Evolutionary conservation across 2,113 vertebrate species (phyloP), one percentile per base, ranked within the genome.

Genomic region (Pygoscelis adeliae): DNA sequence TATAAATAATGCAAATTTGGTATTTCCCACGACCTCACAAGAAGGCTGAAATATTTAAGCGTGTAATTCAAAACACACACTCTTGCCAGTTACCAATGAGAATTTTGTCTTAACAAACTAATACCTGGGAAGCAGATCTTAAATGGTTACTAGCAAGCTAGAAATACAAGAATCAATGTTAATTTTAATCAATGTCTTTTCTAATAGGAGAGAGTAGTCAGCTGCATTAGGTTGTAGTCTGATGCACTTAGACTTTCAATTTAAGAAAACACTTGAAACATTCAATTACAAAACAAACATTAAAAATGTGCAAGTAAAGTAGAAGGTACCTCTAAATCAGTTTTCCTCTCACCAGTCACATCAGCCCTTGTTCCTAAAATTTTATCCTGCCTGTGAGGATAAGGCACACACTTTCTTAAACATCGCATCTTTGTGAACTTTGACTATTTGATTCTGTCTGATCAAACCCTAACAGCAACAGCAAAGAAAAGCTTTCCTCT

Each of bases 291-390:
- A 93, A 96, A 36, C 65, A 92, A 95, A n/a, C 55, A 83, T 63
- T 79, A 82, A 79, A 92, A 78, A 89, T 61, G 59, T 63, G 32
- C 34, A 89, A 62, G 44, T 76, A 80, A 76, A 94, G 69, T 19
- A 93, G 82, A 96, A 97, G 90, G 62, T 69, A 71, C 58, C 77
- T 95, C 92, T 66, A 76, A 92, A 92, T 74, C 38, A 93, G 87
- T 27, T 87, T 81, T 82, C 71, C 85, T 96, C 76, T 95, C 66
- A 93, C 42, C 87, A 95, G 84, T 72, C 55, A 94, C n/a, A 87
- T 52, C 87, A 83, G 47, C 87, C 87, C 47, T 83, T 36, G 36
- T 67, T 91, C 73, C 76, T 70, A 93, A 79, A 81, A 96, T 91
- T 83, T 65, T 80, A 71, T 49, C 79, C 76, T 81, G 38, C 52